Conservation (phyloP, 2,113 vertebrate species). For the Nothocercus julius region DNA sequence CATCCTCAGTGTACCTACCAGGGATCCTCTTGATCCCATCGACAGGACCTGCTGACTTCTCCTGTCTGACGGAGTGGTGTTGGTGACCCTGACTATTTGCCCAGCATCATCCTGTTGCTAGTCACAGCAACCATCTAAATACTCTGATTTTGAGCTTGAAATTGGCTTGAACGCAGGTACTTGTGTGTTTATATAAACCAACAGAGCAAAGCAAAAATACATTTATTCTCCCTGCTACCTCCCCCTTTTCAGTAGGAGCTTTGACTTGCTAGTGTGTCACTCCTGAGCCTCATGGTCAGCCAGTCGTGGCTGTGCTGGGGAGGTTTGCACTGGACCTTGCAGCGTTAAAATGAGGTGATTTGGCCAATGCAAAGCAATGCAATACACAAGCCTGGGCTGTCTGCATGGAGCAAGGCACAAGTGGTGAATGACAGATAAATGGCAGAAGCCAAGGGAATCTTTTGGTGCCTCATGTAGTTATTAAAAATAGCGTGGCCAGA, state of each 20-base stretch:
- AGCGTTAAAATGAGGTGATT: not conserved
- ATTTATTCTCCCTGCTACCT: not conserved
- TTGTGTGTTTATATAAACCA: not conserved
- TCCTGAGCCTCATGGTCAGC: accelerated
- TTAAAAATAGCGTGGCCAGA: not conserved
- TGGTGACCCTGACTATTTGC: not conserved
- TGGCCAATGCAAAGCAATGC: not conserved
- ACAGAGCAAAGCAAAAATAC: not conserved
- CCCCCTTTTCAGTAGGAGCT: not conserved
- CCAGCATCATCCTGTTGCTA: not conserved
- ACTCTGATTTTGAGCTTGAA: not conserved
- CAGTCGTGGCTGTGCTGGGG: accelerated
- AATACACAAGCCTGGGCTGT: not conserved
- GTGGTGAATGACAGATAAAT: not conserved
- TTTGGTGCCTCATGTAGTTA: accelerated
- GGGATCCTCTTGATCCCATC: accelerated
- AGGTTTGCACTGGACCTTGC: not conserved
- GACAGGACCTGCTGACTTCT: accelerated
- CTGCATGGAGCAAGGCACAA: not conserved
- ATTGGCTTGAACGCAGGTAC: not conserved
- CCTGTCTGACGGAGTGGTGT: not conserved
- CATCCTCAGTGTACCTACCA: not conserved
- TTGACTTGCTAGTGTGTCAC: not conserved
- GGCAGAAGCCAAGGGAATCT: not conserved
- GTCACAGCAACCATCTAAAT: not conserved